Percentiles rank a stretch among this genome's conserved stretches.
Evolutionary conservation across 2,888 invertebrate genomes (phyloP).

Genomic region (Phorcus lineatus): DNA sequence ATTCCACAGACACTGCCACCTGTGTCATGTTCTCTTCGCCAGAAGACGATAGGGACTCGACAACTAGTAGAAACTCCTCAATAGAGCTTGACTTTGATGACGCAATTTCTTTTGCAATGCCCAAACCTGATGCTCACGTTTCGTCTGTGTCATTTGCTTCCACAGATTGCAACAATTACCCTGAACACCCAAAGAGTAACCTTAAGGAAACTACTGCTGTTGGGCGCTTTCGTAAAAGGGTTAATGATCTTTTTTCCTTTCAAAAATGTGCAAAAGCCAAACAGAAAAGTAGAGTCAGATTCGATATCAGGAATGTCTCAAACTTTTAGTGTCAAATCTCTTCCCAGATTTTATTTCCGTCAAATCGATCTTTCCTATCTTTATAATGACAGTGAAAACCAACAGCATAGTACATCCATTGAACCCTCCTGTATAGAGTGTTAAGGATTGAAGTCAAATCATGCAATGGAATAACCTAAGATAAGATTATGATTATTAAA

Average conservation of each 20-base stretch:
- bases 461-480: no score
- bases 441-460: neutral
- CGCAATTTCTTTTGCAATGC: slow-evolving; percentile 29
- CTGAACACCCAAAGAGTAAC: neutral
- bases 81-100: slow-evolving; percentile 29
- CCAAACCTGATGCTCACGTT: slow-evolving; percentile 19
- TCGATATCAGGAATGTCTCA: slow-evolving; percentile 32
- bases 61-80: slow-evolving; percentile 20
- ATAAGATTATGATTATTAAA: no score
- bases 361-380: slow-evolving; percentile 10
- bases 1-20: slow-evolving; percentile 25
- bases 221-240: slow-evolving; percentile 22
- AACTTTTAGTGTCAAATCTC: slow-evolving; percentile 12
- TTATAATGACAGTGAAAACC: neutral
- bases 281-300: slow-evolving; percentile 26
- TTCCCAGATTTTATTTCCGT: neutral
- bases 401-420: neutral
- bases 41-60: slow-evolving; percentile 6
- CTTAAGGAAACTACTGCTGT: neutral
- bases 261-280: slow-evolving; percentile 14
- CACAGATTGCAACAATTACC: slow-evolving; percentile 19
- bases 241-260: slow-evolving; percentile 26
- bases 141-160: slow-evolving; percentile 33
- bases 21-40: slow-evolving; percentile 11
- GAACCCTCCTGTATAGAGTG: neutral